phyloP scores from a whole-genome alignment of 2,797 vertebrate genomes.

The Poecile montanus region DNA sequence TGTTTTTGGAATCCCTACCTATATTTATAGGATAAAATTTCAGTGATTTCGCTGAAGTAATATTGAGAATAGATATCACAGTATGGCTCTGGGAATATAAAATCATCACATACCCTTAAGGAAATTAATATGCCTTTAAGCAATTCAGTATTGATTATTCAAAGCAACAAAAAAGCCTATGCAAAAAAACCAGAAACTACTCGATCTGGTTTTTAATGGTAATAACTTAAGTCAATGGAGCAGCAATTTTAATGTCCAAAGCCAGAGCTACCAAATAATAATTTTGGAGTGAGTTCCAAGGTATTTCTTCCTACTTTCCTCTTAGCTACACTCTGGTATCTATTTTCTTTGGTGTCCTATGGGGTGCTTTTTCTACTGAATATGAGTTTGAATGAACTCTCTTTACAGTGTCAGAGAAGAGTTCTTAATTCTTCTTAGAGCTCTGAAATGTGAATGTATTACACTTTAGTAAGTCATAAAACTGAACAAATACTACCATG shows the following conservation, averaged over 20 bases:
- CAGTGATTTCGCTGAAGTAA: not conserved
- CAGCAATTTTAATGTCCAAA: not conserved
- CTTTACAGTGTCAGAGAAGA: not conserved
- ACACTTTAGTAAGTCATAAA: constrained; percentile 51
- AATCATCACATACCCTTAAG: not conserved
- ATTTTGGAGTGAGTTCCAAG: not conserved
- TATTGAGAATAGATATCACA: not conserved
- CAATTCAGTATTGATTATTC: not conserved
- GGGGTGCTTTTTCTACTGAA: not conserved
- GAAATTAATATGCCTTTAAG: constrained; percentile 3
- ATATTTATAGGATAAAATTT: not conserved
- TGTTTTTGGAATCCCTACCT: not conserved
- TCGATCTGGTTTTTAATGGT: not conserved
- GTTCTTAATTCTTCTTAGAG: constrained; percentile 32
- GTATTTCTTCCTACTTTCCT: not conserved
- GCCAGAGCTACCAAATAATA: not conserved
- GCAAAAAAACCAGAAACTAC: not conserved
- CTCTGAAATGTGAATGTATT: constrained; percentile 22
- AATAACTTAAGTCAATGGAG: not conserved
- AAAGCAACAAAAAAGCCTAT: not conserved
- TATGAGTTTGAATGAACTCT: constrained; percentile 6
- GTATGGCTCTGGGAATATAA: not conserved
- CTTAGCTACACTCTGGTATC: not conserved
- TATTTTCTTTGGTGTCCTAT: not conserved
- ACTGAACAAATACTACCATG: constrained; percentile 54